Evolutionary conservation across 2,797 vertebrate species (phyloP), one percentile per base, ranked within the genome.

Genomic region (Otus scops): DNA sequence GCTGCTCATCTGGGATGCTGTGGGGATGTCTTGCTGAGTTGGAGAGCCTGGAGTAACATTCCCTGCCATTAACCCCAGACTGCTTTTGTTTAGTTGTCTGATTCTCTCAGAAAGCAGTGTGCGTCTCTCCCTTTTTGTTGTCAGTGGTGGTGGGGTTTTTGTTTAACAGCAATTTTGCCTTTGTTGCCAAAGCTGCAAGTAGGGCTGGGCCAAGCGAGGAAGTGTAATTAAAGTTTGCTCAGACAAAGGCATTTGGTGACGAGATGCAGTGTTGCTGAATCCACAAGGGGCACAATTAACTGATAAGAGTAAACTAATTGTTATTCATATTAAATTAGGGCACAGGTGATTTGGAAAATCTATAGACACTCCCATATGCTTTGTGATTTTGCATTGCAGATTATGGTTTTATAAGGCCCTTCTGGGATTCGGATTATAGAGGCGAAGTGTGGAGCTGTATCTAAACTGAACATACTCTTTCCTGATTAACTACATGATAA

Each of bases 311-410:
- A 97, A 97, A 97, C 96, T 96, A 97, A 97, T 97, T 97, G 97
- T 97, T 98, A 97, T 98, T 98, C 98, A 95, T 97, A 98, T 97
- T 97, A 98, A 98, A 98, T 97, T 97, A 98, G 97, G 97, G 95
- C 97, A 97, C 97, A 97, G 95, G 97, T 98, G 97, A 98, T 97
- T 97, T 96, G 94, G 95, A 97, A 95, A 97, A 96, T 96, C 97
- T 96, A 95, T 96, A 98, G 98, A 97, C 94, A 87, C 95, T 97
- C 96, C 97, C 97, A 98, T 97, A 97, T 95, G 96, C 81, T 96
- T 89, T 93, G 88, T 20, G 5, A 60, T 89, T 98, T 97, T 97
- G 95, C 97, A 97, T 89, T 97, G 97, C 96, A 97, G 97, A 97
- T 97, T 93, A 95, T 70, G 92, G 93, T 82, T 97, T 97, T 96